These are phyloP conservation scores for Caenorhabditis panamensis DNA, from an alignment of 2,888 invertebrate species.

Conservation along the genomic window DNA sequence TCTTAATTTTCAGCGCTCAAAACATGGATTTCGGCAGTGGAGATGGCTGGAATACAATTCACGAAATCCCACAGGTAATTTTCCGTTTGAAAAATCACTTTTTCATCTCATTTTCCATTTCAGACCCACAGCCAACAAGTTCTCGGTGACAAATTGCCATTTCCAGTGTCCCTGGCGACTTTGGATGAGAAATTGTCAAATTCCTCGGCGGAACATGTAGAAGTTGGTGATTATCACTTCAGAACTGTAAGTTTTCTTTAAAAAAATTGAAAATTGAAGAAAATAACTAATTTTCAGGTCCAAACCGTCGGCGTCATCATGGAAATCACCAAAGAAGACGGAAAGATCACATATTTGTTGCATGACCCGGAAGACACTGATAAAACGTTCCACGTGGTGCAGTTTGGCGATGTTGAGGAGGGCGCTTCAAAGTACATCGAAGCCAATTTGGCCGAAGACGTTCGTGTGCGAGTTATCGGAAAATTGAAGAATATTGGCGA, in stretches of 20 bases:
- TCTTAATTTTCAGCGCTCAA: background rate
- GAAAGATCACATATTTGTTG: slow-evolving; percentile 20
- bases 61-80: slow-evolving; percentile 4
- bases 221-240: slow-evolving; percentile 33
- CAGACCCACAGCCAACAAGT: slow-evolving; percentile 28
- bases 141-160: slow-evolving; percentile 39
- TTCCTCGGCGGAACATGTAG: slow-evolving; percentile 18
- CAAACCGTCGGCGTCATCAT: slow-evolving; percentile 37
- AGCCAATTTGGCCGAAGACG: slow-evolving; percentile 7
- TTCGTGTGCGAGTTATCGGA: slow-evolving; percentile 36
- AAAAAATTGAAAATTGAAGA: background rate
- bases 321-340: slow-evolving; percentile 27
- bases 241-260: slow-evolving; percentile 19
- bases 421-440: slow-evolving; percentile 25
- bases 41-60: slow-evolving; percentile 28
- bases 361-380: slow-evolving; percentile 38
- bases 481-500: slow-evolving; percentile 33
- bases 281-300: slow-evolving; percentile 9
- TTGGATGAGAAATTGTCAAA: slow-evolving; percentile 13
- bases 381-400: slow-evolving; percentile 19
- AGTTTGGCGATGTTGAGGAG: slow-evolving; percentile 26
- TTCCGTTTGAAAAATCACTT: background rate
- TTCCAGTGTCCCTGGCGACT: slow-evolving; percentile 29
- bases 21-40: slow-evolving; percentile 33
- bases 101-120: background rate